phyloP scores from a whole-genome alignment of 2,888 invertebrate genomes.

The Smittia aterrima region DNA sequence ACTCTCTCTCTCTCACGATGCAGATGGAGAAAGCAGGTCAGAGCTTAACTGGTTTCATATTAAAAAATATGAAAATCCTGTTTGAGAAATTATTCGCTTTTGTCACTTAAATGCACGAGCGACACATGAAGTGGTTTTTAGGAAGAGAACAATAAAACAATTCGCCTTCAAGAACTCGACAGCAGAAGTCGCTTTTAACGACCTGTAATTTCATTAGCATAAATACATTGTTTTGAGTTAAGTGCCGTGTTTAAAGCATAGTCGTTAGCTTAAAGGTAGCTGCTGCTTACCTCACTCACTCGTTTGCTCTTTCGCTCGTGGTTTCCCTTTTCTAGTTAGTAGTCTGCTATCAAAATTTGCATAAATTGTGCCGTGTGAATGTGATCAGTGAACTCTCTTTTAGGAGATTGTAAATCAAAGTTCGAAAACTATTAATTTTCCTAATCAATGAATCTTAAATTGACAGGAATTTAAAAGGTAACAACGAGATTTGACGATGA shows the following conservation, averaged over 20 bases:
- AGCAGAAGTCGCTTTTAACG: constrained; percentile 24
- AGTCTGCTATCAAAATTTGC: neutral
- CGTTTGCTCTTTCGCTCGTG: neutral
- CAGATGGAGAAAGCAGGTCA: constrained; percentile 24
- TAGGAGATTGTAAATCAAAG: neutral
- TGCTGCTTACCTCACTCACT: neutral
- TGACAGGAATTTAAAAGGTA: constrained; percentile 25
- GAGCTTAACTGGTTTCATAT: neutral
- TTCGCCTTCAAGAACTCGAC: constrained; percentile 12
- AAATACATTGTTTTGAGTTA: constrained; percentile 38
- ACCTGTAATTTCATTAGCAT: constrained; percentile 36
- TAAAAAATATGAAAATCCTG: too few species aligned
- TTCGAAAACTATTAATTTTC: constrained; percentile 17
- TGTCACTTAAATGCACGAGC: constrained; percentile 9
- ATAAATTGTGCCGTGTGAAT: neutral
- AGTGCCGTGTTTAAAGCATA: constrained; percentile 34
- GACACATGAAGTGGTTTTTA: neutral
- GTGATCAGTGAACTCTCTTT: neutral
- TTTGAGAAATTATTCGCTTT: neutral
- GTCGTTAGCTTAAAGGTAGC: constrained; percentile 32
- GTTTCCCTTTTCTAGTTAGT: neutral
- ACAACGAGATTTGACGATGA: constrained; percentile 1
- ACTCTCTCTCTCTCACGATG: neutral
- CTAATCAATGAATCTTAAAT: constrained; percentile 8
- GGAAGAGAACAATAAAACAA: constrained; percentile 34